Evolutionary conservation across 30 jellyfish, hydroid and myxozoan species (phyloP).

Genomic region (Aurelia sp.): DNA sequence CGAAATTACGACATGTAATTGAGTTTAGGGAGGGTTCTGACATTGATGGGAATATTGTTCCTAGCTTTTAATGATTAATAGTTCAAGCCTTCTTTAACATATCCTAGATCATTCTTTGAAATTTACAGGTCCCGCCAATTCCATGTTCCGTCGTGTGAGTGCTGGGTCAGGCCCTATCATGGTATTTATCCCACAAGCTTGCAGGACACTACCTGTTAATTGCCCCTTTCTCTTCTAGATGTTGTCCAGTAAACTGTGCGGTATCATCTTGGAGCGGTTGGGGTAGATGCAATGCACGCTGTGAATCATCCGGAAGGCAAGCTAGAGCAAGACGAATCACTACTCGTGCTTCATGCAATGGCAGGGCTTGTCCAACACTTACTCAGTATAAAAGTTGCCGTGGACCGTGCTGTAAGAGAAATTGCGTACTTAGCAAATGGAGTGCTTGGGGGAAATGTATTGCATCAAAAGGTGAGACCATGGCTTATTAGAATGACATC

Average conservation of each 20-base stretch:
- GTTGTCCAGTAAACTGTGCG: constrained; percentile 5
- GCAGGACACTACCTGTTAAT: background rate
- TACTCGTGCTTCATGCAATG: background rate
- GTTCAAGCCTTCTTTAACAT: too few species aligned
- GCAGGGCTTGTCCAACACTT: constrained; percentile 27
- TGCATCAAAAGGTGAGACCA: too few species aligned
- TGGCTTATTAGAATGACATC: too few species aligned
- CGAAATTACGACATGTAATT: too few species aligned
- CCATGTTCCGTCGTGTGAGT: too few species aligned
- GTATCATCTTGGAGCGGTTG: constrained; percentile 19
- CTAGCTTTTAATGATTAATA: too few species aligned
- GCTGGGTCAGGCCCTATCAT: too few species aligned
- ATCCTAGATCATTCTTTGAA: too few species aligned
- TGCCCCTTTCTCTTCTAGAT: background rate
- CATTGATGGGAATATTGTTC: too few species aligned
- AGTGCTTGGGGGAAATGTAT: constrained; percentile 30
- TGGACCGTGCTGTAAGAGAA: constrained; percentile 9
- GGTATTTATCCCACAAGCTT: too few species aligned
- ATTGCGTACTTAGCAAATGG: constrained; percentile 14
- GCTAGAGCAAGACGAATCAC: background rate
- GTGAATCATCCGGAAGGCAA: constrained; percentile 27
- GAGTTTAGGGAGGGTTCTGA: too few species aligned
- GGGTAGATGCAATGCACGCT: constrained; percentile 1
- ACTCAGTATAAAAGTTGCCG: background rate
- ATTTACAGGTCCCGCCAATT: too few species aligned